Evolutionary conservation across 2,888 invertebrate species (phyloP).

Genomic region (Synergus itoensis): DNA sequence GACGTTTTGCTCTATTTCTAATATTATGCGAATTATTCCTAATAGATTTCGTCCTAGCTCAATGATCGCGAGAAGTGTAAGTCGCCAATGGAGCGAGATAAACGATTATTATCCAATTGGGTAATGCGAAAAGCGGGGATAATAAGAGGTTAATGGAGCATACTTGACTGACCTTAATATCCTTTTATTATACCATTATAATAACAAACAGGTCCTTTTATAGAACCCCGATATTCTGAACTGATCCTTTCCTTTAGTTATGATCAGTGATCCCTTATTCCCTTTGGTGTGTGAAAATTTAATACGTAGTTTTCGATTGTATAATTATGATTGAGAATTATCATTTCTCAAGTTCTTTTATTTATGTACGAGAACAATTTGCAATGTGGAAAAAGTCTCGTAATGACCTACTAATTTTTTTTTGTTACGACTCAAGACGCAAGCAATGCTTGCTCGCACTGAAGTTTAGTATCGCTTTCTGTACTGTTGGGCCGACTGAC

Average conservation of each 20-base stretch:
- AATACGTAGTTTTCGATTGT: no score
- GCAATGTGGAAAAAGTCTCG: neutral
- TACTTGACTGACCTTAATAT: conserved; percentile 23
- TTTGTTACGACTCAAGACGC: neutral
- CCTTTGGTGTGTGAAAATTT: no score
- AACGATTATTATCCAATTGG: conserved; percentile 35
- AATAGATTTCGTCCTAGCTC: neutral
- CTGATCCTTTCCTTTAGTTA: neutral
- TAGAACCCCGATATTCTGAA: neutral
- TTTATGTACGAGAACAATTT: neutral
- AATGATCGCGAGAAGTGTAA: conserved; percentile 5
- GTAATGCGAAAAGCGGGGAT: conserved; percentile 36
- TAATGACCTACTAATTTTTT: neutral
- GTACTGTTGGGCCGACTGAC: conserved; percentile 42
- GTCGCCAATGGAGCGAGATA: conserved; percentile 33
- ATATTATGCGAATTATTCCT: conserved; percentile 23
- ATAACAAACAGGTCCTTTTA: conserved; percentile 22
- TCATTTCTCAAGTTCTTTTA: neutral
- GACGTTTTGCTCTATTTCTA: conserved; percentile 38
- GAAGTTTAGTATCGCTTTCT: conserved; percentile 44
- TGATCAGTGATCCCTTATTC: neutral
- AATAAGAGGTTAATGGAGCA: conserved; percentile 39
- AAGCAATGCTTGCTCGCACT: conserved; percentile 41
- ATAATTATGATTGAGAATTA: neutral
- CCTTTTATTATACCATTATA: conserved; percentile 19